Conservation (phyloP, 2,797 vertebrate genomes). For the Tiaroga cobitis region DNA sequence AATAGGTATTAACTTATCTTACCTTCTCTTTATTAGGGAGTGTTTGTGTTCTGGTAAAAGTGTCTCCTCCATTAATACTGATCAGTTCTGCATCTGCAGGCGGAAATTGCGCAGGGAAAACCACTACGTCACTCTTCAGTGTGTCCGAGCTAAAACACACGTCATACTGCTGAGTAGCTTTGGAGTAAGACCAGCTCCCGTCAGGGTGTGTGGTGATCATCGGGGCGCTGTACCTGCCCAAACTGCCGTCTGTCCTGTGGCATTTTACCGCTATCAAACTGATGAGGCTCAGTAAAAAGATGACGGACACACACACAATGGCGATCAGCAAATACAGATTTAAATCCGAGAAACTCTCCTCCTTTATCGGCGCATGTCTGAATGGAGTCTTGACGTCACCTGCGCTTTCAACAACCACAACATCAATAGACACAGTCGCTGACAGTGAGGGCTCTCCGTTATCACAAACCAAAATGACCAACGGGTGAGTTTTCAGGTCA, state of each 20-base stretch:
- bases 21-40: conserved; percentile 55
- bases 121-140: conserved; percentile 67
- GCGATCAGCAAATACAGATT: conserved; percentile 57
- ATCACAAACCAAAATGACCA: conserved; percentile 64
- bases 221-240: conserved; percentile 51
- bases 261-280: conserved; percentile 55
- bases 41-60: conserved; percentile 57
- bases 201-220: conserved; percentile 62
- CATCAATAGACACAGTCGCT: conserved; percentile 57
- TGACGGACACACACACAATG: conserved; percentile 55
- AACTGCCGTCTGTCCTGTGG: conserved; percentile 52
- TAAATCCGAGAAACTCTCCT: conserved; percentile 57
- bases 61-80: conserved; percentile 60
- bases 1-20: conserved; percentile 13
- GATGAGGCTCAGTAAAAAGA: conserved; percentile 56
- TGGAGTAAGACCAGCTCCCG: conserved; percentile 70
- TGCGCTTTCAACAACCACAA: conserved; percentile 52
- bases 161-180: conserved; percentile 73
- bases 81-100: conserved; percentile 55
- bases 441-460: conserved; percentile 56
- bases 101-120: conserved; percentile 64
- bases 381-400: conserved; percentile 41
- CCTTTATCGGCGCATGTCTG: conserved; percentile 41
- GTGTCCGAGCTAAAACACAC: conserved; percentile 72
- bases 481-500: conserved; percentile 57